Conservation (phyloP, 2,888 invertebrate genomes). For the Drosophila emarginata region DNA sequence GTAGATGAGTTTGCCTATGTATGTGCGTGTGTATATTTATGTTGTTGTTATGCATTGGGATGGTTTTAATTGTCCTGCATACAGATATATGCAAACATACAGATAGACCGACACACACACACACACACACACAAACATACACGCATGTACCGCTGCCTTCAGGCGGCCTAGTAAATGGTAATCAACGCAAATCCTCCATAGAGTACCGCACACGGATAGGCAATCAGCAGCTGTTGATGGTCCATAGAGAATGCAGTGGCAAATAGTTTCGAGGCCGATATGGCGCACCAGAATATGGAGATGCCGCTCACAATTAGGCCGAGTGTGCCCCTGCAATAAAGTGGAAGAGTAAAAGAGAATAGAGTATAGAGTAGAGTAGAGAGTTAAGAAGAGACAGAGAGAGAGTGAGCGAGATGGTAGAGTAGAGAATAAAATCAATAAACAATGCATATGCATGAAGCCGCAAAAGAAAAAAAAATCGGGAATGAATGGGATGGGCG, state of each 20-base stretch:
- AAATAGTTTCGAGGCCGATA: constrained; percentile 90
- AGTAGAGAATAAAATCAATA: constrained; percentile 59
- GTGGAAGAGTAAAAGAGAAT: constrained; percentile 29
- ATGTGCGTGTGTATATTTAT: constrained; percentile 28
- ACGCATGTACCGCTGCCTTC: constrained; percentile 36
- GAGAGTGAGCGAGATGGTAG: not conserved
- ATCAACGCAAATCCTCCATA: constrained; percentile 91
- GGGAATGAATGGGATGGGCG: constrained; percentile 5
- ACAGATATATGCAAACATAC: constrained; percentile 43
- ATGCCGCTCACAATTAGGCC: constrained; percentile 85
- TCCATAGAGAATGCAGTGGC: constrained; percentile 89
- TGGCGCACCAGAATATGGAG: constrained; percentile 88
- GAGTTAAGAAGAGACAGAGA: constrained; percentile 19
- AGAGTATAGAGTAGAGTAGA: constrained; percentile 38
- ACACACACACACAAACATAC: constrained; percentile 46
- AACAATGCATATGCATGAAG: constrained; percentile 74
- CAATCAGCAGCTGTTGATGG: constrained; percentile 87
- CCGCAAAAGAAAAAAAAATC: constrained; percentile 33
- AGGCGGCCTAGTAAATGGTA: constrained; percentile 84
- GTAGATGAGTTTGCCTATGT: constrained; percentile 27
- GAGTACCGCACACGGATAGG: constrained; percentile 90
- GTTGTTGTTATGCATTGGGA: constrained; percentile 14
- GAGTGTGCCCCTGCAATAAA: constrained; percentile 83
- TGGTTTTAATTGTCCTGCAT: constrained; percentile 7
- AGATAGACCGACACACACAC: constrained; percentile 64